phyloP scores from a whole-genome alignment of 2,113 vertebrate species.

The Oenanthe oenanthe region DNA sequence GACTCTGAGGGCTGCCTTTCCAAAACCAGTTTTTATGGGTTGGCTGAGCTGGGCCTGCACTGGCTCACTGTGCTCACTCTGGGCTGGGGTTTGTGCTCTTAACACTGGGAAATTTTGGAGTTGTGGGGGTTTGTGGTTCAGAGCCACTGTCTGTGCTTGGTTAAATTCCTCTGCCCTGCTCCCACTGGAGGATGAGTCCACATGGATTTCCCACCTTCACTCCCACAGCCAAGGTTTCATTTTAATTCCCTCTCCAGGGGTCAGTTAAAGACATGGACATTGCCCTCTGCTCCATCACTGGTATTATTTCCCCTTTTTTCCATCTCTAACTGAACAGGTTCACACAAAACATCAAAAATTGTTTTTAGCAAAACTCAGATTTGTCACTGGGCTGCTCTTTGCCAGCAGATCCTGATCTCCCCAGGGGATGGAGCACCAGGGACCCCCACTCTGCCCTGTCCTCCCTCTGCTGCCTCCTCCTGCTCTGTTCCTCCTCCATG shows the following conservation, averaged over 20 bases:
- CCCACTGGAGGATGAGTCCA: background rate
- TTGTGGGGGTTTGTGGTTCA: background rate
- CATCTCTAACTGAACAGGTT: background rate
- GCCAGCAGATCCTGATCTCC: background rate
- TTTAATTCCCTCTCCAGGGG: background rate
- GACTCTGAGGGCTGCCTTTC: background rate
- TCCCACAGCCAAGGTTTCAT: background rate
- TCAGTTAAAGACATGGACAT: fast-evolving
- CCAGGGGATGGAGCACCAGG: too few species aligned
- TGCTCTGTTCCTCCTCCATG: background rate
- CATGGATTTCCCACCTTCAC: background rate
- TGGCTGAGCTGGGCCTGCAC: background rate
- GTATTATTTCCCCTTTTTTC: background rate
- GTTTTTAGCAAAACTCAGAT: background rate
- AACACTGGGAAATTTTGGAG: background rate
- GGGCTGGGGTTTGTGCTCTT: background rate
- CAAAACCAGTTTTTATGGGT: background rate
- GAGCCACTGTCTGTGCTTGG: background rate
- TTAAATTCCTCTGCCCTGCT: background rate
- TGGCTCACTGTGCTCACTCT: background rate
- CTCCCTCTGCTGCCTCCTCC: background rate
- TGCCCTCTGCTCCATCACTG: background rate
- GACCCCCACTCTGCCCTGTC: background rate
- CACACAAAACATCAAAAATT: background rate
- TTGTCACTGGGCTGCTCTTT: background rate